Conservation (phyloP, 2,888 invertebrate species). For the Clepsis dumicolana region DNA sequence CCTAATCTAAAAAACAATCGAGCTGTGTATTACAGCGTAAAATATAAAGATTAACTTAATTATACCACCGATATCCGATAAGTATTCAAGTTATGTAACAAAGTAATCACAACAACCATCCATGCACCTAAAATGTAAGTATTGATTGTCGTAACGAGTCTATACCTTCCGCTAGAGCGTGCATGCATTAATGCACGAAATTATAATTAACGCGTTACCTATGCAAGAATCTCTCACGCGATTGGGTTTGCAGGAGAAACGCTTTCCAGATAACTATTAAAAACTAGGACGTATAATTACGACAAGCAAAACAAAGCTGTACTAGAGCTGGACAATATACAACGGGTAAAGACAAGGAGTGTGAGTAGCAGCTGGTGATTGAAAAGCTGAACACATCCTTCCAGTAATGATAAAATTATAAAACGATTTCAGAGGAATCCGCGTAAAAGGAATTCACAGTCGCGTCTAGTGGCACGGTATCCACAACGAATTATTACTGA, state of each 20-base stretch:
- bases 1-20: slow-evolving; percentile 29
- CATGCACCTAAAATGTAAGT: slow-evolving; percentile 53
- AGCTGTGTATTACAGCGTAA: slow-evolving; percentile 19
- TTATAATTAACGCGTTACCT: slow-evolving; percentile 61
- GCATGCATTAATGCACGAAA: slow-evolving; percentile 55
- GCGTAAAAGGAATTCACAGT: slow-evolving; percentile 32
- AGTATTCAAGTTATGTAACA: slow-evolving; percentile 26
- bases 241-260: slow-evolving; percentile 33
- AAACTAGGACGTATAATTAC: slow-evolving; percentile 12
- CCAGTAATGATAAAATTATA: slow-evolving; percentile 23
- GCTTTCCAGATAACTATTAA: slow-evolving; percentile 18
- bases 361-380: slow-evolving; percentile 22
- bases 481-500: slow-evolving; percentile 54
- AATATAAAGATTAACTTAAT: slow-evolving; percentile 18
- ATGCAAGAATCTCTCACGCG: slow-evolving; percentile 53
- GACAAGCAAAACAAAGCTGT: not conserved
- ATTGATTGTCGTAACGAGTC: slow-evolving; percentile 52
- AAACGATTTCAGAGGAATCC: slow-evolving; percentile 29
- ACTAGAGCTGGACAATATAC: not conserved
- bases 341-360: slow-evolving; percentile 3
- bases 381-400: slow-evolving; percentile 15
- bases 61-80: slow-evolving; percentile 18
- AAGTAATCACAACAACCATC: slow-evolving; percentile 47
- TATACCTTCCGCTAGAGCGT: slow-evolving; percentile 56
- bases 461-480: slow-evolving; percentile 36